These are phyloP conservation scores for Botia kubotai DNA, from an alignment of 2,797 vertebrate genomes.

Conservation along the genomic window DNA sequence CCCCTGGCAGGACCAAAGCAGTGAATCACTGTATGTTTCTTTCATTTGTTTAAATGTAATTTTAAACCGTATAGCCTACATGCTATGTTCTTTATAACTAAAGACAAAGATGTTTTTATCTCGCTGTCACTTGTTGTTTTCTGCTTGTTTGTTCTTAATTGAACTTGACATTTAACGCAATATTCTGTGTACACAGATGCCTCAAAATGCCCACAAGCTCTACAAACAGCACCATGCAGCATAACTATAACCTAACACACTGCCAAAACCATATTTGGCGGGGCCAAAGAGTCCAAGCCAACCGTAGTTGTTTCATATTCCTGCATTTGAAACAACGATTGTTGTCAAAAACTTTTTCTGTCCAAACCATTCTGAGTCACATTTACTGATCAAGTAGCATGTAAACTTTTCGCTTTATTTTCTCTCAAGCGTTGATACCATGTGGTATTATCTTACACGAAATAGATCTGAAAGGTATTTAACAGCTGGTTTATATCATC, in stretches of 20 bases:
- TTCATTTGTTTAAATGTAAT: constrained; percentile 35
- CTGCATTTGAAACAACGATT: background rate
- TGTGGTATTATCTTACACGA: constrained; percentile 9
- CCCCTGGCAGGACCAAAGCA: background rate
- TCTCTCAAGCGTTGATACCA: background rate
- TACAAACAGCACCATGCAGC: background rate
- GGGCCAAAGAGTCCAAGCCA: background rate
- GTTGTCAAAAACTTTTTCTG: background rate
- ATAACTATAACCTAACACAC: constrained; percentile 2
- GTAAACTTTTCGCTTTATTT: background rate
- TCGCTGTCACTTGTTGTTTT: constrained; percentile 36
- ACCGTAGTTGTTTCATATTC: background rate
- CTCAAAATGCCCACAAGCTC: background rate
- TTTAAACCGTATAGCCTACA: constrained; percentile 18
- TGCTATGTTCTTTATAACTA: background rate
- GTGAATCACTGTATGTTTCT: constrained; percentile 26
- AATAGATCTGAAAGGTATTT: constrained; percentile 17
- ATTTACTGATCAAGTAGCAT: background rate
- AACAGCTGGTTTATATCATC: constrained; percentile 17
- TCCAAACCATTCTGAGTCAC: background rate
- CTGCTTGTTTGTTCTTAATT: constrained; percentile 8
- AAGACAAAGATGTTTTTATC: constrained; percentile 17
- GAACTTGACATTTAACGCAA: constrained; percentile 9
- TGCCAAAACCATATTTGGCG: background rate
- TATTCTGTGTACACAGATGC: constrained; percentile 3